A percentile compares a stretch with the other conserved stretches of the same genome.
Evolutionary conservation across 2,113 vertebrate species (phyloP).

Genomic region (Epinephelus moara): DNA sequence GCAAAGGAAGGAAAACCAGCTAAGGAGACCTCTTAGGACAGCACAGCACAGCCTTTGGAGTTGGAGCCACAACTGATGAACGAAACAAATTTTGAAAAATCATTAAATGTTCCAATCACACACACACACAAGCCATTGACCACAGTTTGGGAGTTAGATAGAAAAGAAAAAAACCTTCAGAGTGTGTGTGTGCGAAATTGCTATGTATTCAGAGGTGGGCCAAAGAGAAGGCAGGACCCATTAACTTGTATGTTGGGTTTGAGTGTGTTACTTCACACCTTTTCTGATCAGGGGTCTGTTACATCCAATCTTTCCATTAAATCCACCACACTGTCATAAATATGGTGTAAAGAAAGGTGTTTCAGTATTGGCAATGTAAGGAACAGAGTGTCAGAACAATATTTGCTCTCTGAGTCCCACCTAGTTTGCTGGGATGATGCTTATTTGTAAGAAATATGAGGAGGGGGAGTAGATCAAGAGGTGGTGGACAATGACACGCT

Average conservation of each 20-base stretch:
- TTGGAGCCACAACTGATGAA: neutral
- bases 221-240: neutral
- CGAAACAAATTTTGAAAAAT: no score
- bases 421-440: slow-evolving; percentile 68
- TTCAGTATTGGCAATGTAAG: neutral
- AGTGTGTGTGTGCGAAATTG: no score
- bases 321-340: neutral
- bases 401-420: slow-evolving; percentile 39
- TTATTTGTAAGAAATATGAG: slow-evolving; percentile 79
- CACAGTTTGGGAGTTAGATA: no score
- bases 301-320: neutral
- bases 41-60: neutral
- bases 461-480: slow-evolving; percentile 43
- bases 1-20: neutral
- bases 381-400: neutral
- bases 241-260: neutral
- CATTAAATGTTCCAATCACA: no score
- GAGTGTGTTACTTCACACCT: no score
- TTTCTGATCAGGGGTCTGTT: neutral
- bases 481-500: slow-evolving; percentile 69
- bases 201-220: no score
- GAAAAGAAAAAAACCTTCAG: no score
- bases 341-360: neutral
- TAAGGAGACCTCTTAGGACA: neutral
- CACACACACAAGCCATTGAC: no score